Evolutionary conservation across 2,797 vertebrate species (phyloP).

Genomic region (Lagocephalus sceleratus): DNA sequence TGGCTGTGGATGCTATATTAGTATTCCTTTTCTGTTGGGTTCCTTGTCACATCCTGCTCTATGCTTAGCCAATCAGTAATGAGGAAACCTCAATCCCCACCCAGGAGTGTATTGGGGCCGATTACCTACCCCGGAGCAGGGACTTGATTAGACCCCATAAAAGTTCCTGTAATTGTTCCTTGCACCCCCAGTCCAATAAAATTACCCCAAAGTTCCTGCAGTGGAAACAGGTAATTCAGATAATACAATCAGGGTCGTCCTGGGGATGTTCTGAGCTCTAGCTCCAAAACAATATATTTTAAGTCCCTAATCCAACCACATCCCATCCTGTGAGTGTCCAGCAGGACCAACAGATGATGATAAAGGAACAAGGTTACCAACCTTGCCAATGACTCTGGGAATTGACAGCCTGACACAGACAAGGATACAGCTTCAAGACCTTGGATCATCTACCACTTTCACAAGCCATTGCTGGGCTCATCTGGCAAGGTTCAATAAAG

Average conservation of each 20-base stretch:
- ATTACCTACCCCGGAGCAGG: no score
- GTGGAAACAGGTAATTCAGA: neutral
- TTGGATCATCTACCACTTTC: slow-evolving; percentile 33
- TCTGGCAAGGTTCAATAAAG: slow-evolving; percentile 41
- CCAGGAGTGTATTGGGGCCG: no score
- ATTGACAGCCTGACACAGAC: slow-evolving; percentile 10
- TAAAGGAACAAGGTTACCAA: slow-evolving; percentile 36
- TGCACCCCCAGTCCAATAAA: no score
- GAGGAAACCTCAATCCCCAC: no score
- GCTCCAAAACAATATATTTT: slow-evolving; percentile 33
- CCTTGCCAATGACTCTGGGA: slow-evolving; percentile 40
- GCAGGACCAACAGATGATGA: slow-evolving; percentile 11
- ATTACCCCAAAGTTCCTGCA: no score
- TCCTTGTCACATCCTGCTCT: no score
- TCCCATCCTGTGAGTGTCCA: slow-evolving; percentile 31
- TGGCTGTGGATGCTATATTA: no score
- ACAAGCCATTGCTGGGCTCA: slow-evolving; percentile 35
- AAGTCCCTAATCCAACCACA: slow-evolving; percentile 17
- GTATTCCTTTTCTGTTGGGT: no score
- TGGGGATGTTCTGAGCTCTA: slow-evolving; percentile 13
- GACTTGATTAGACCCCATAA: no score
- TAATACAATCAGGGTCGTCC: slow-evolving; percentile 10
- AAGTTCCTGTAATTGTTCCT: no score
- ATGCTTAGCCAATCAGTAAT: no score
- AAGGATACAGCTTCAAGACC: slow-evolving; percentile 41